Evolutionary conservation across 2,888 invertebrate genomes (phyloP), one percentile per base, ranked within the genome.

Genomic region (Pseudococcus longispinus): DNA sequence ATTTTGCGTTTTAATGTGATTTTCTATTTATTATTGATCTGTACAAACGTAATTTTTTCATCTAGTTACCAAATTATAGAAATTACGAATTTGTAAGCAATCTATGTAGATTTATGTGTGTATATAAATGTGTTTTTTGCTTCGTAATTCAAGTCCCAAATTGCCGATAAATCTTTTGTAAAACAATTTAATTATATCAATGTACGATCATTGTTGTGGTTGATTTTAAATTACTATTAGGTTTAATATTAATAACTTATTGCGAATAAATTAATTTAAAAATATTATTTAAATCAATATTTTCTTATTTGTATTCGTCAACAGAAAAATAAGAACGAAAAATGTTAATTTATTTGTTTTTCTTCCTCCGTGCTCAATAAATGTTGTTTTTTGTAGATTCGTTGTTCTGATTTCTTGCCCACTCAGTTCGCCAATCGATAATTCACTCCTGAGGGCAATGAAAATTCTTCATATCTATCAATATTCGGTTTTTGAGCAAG

Each of bases 311-410:
- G 65, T 65, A 65, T 60, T 60, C 9, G 20, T 70, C 70, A 8
- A 70, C 6, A 70, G 29, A 70, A 29, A 32, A 29, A 29, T 29
- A 70, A 29, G 26, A 29, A 70, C 18, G 70, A 70, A 70, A 60
- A 18, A 29, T 29, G 18, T 29, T 70, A 70, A 70, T 70, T 29
- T 29, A 70, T 70, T 70, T 70, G 29, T 70, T 9, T 55, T 20
- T 60, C 60, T 29, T 70, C 20, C 70, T 23, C 26, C 23, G 18
- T 70, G 70, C 70, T 70, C 70, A 70, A 70, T 70, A 70, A 70
- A 70, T 70, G 15, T 70, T 70, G 70, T 65, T 70, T 70, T 70
- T 70, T 65, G 55, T 55, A 55, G 8, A 55, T 37, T 37, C 2
- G 37, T 37, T 37, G 1, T 37, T 37, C 9, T 9, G 37, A 37